Evolutionary conservation across 2,888 invertebrate species (phyloP), one percentile per base, ranked within the genome.

Genomic region (Eupithecia pulchellata): DNA sequence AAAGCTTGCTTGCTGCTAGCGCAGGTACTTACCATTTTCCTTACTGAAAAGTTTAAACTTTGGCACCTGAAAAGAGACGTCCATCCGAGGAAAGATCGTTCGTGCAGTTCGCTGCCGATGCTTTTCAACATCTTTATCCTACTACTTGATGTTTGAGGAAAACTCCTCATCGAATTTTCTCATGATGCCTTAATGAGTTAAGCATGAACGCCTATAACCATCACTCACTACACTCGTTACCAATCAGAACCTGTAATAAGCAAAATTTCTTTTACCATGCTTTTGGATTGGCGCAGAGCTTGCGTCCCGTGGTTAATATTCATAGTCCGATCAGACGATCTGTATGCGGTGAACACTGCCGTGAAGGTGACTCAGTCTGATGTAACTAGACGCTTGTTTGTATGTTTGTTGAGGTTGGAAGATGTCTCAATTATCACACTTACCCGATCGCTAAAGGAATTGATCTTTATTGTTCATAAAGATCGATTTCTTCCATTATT

Each of bases 311-410:
- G 4, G 58, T 67, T 32, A 64, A 64, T 67, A 67, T 36, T 71
- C 64, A 34, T 17, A 67, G 71, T 32, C 52, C 89, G 88, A 89
- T 81, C 86, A 84, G 84, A 82, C 81, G 74, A 85, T 92, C 86
- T 85, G 88, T 92, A 92, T 92, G 90, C 91, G 80, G 73, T 74
- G 72, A 74, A 79, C 79, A 78, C 81, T 81, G 80, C 81, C 79
- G 77, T 78, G 83, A 83, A 84, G 84, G 84, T 82, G 84, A 82
- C 79, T 79, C 74, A 61, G 77, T 64, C 61, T 67, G 72, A 67
- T 64, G 72, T 47, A 36, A 36, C 20, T 42, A 25, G 55, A 55
- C 64, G 39, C 64, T 25, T 61, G 61, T 60, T 65, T 36, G 34
- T 62, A 20, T 63, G 42, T 42, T 27, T 62, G 62, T 34, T 27